Percentiles rank a stretch among this genome's conserved stretches.
These are phyloP conservation scores for Orchesella cincta DNA, from an alignment of 1,140 invertebrate species.

Conservation along the genomic window DNA sequence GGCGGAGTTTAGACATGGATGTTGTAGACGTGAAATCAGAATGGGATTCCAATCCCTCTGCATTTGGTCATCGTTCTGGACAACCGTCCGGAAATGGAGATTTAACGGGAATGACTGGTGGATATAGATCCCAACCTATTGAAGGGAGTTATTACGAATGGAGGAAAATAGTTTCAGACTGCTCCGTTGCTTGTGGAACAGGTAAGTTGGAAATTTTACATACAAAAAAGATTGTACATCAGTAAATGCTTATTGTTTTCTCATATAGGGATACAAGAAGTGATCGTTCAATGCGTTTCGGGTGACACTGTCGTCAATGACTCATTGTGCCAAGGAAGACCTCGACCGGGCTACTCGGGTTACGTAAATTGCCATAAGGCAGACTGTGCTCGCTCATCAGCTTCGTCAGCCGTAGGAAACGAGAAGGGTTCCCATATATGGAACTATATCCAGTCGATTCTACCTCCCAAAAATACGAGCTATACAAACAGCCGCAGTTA, in stretches of 20 bases:
- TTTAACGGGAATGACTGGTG: background rate
- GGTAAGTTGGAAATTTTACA: slow-evolving; percentile 30
- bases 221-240: background rate
- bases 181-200: slow-evolving; percentile 44
- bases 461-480: slow-evolving; percentile 32
- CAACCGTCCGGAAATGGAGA: background rate
- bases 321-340: slow-evolving; percentile 32
- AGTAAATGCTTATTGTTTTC: background rate
- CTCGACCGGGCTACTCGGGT: slow-evolving; percentile 41
- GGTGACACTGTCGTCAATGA: slow-evolving; percentile 44
- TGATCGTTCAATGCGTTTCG: slow-evolving; percentile 47
- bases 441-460: slow-evolving; percentile 41
- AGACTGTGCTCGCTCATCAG: slow-evolving; percentile 12
- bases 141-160: slow-evolving; percentile 50
- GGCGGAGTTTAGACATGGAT: slow-evolving; percentile 31
- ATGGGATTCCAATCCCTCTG: background rate
- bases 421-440: slow-evolving; percentile 29
- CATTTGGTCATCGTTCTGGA: background rate
- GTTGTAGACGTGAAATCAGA: slow-evolving; percentile 5
- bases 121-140: slow-evolving; percentile 15
- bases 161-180: slow-evolving; percentile 48
- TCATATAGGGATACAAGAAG: slow-evolving; percentile 45
- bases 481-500: background rate
- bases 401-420: background rate
- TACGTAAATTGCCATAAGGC: slow-evolving; percentile 39